phyloP scores from a whole-genome alignment of 2,113 vertebrate genomes.

The Geococcyx californianus region DNA sequence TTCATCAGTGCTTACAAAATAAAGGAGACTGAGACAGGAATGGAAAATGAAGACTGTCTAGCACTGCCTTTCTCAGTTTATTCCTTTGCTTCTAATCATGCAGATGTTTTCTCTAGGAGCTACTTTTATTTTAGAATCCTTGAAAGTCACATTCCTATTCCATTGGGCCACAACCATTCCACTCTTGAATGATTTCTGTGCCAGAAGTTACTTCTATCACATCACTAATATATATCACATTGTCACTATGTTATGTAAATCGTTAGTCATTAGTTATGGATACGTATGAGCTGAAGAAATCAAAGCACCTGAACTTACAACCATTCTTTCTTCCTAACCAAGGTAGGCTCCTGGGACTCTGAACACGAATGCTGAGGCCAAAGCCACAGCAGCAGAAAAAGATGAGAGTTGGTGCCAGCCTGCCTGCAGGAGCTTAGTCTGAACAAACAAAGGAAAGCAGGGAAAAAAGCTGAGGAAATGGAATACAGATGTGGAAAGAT shows the following conservation, averaged over 20 bases:
- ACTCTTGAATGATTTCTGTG: background rate
- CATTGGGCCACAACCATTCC: background rate
- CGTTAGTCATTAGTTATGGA: background rate
- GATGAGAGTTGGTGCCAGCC: background rate
- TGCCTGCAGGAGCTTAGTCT: background rate
- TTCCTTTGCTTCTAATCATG: background rate
- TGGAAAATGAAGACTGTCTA: background rate
- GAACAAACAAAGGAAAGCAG: background rate
- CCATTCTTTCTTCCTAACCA: background rate
- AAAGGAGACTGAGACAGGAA: background rate
- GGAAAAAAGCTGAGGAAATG: background rate
- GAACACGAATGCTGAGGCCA: background rate
- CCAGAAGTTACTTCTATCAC: background rate
- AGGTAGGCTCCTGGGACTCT: background rate
- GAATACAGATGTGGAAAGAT: background rate
- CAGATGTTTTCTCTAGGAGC: background rate
- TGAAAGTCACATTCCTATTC: background rate
- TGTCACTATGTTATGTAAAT: background rate
- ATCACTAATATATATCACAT: background rate
- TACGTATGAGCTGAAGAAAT: background rate
- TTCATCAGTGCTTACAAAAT: background rate
- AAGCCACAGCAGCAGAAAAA: background rate
- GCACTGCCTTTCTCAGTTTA: background rate
- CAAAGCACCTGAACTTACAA: background rate
- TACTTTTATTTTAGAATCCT: background rate